These are phyloP conservation scores for Sthenelais limicola DNA, from an alignment of 2,888 invertebrate species.

Conservation along the genomic window DNA sequence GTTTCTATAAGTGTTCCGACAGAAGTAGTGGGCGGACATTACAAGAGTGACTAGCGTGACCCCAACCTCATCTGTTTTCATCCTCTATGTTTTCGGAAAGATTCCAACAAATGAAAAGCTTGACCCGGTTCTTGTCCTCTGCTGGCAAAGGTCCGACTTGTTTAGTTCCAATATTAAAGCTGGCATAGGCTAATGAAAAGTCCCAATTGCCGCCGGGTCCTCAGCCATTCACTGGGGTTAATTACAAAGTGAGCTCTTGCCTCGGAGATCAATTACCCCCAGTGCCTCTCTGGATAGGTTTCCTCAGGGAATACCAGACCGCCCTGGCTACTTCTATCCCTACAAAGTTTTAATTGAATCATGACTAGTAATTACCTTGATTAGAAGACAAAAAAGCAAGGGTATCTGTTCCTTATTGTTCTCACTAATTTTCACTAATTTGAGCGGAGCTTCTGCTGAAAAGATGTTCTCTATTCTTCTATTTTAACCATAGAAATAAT, in stretches of 20 bases:
- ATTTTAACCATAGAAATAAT: too few species aligned
- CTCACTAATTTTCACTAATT: too few species aligned
- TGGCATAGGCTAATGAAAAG: conserved; percentile 1
- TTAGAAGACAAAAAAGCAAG: conserved; percentile 24
- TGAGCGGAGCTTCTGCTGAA: too few species aligned
- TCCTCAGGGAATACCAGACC: not conserved
- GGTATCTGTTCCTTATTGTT: conserved; percentile 13
- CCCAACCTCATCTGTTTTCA: too few species aligned
- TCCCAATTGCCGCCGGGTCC: not conserved
- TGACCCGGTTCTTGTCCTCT: not conserved
- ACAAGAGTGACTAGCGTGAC: too few species aligned
- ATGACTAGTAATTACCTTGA: conserved; percentile 31
- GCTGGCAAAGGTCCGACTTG: not conserved
- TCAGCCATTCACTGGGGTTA: not conserved
- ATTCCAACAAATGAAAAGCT: too few species aligned
- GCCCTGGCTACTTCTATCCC: not conserved
- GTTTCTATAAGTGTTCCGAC: too few species aligned
- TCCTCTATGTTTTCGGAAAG: too few species aligned
- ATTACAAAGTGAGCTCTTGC: conserved; percentile 3
- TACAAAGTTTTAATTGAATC: conserved; percentile 26
- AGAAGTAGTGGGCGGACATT: too few species aligned
- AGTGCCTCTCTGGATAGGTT: not conserved
- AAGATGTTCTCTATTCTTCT: too few species aligned
- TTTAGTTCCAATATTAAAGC: not conserved
- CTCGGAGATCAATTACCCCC: not conserved